phyloP scores from a whole-genome alignment of 2,113 vertebrate genomes.

The Phodopus roborovskii region DNA sequence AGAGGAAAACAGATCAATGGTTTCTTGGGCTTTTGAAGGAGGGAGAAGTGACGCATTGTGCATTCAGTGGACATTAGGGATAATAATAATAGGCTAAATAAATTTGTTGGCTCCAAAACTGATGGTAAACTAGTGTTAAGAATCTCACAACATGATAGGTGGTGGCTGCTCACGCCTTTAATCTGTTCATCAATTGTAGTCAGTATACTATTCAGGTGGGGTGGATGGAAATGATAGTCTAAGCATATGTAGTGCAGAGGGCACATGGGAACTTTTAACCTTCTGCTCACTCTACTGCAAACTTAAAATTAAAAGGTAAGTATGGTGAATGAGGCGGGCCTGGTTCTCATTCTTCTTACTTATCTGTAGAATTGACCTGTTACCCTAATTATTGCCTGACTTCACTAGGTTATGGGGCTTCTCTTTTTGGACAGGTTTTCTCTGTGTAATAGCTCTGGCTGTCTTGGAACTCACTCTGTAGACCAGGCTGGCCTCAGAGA shows the following conservation, averaged over 20 bases:
- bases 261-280: not conserved
- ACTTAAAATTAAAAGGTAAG: not conserved
- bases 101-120: not conserved
- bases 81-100: not conserved
- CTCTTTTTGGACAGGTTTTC: not conserved
- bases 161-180: too few species aligned
- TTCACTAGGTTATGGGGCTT: not conserved
- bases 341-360: not conserved
- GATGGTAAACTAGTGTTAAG: not conserved
- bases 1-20: not conserved
- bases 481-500: too few species aligned
- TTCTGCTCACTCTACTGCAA: not conserved
- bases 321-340: not conserved
- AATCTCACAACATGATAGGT: not conserved
- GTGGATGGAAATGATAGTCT: not conserved
- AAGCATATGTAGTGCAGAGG: not conserved
- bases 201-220: not conserved
- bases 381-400: not conserved
- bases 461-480: too few species aligned
- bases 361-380: not conserved
- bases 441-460: too few species aligned
- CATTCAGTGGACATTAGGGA: not conserved
- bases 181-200: not conserved
- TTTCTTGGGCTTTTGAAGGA: not conserved
- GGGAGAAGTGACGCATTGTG: not conserved